Conservation (phyloP, 2,888 invertebrate species). For the Dusona sp. region DNA sequence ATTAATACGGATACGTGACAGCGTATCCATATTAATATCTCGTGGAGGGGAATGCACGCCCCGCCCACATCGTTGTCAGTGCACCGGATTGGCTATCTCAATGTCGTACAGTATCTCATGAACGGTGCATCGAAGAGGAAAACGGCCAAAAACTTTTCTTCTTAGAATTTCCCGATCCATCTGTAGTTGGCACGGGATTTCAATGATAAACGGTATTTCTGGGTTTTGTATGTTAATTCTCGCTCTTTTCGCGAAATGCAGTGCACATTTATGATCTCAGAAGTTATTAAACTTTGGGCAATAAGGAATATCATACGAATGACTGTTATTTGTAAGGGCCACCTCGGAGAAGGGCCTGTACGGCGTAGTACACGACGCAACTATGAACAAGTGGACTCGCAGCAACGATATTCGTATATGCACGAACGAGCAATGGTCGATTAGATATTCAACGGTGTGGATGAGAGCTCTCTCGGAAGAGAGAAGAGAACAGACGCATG, state of each 20-base stretch:
- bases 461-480: conserved; percentile 44
- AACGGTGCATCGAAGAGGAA: background rate
- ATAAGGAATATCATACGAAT: background rate
- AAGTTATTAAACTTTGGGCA: background rate
- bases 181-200: background rate
- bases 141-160: background rate
- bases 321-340: background rate
- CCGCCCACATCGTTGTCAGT: background rate
- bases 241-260: background rate
- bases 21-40: background rate
- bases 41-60: background rate
- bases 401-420: conserved; percentile 61
- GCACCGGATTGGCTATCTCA: background rate
- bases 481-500: conserved; percentile 48
- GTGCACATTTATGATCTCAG: background rate
- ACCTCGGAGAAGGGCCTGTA: background rate
- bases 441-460: conserved; percentile 75
- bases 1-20: background rate
- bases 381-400: conserved; percentile 19
- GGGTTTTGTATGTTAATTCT: background rate
- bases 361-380: conserved; percentile 10
- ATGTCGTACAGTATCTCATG: background rate
- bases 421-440: conserved; percentile 74
- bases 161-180: background rate
- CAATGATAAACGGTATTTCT: background rate